These are phyloP conservation scores for Theropithecus gelada DNA, from an alignment of 2,113 vertebrate genomes.

Conservation along the genomic window DNA sequence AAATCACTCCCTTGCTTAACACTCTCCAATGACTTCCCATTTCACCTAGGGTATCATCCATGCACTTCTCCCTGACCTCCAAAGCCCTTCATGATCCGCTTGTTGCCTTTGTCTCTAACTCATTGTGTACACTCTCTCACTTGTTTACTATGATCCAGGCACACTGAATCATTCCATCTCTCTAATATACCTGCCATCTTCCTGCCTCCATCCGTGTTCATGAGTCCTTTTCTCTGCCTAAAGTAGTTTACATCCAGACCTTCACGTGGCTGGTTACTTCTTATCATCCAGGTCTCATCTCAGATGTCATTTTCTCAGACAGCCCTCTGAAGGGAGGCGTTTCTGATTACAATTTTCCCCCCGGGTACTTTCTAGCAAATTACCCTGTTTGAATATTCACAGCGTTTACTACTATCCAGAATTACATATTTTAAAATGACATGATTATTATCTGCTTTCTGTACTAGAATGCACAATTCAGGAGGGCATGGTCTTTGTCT, in stretches of 20 bases:
- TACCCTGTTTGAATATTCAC: not conserved
- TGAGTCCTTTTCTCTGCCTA: not conserved
- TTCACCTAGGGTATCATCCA: not conserved
- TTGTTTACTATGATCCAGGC: not conserved
- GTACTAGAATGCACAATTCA: not conserved
- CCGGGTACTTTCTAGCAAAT: not conserved
- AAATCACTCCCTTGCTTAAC: not conserved
- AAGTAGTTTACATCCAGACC: not conserved
- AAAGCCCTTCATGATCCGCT: not conserved
- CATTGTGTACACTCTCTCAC: not conserved
- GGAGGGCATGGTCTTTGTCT: not conserved
- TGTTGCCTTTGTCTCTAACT: not conserved
- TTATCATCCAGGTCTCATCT: not conserved
- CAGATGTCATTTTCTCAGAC: not conserved
- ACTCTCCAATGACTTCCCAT: not conserved
- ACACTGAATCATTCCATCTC: not conserved
- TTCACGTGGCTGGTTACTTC: not conserved
- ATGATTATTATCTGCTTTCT: not conserved
- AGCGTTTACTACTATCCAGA: not conserved
- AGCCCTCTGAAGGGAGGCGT: no score
- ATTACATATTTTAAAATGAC: not conserved
- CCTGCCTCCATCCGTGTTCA: not conserved
- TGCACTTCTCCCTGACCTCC: not conserved
- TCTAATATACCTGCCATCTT: not conserved
- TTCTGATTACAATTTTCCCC: not conserved